These are phyloP conservation scores for Noctuana brunneofusca DNA, from an alignment of 2,888 invertebrate genomes.

Conservation along the genomic window DNA sequence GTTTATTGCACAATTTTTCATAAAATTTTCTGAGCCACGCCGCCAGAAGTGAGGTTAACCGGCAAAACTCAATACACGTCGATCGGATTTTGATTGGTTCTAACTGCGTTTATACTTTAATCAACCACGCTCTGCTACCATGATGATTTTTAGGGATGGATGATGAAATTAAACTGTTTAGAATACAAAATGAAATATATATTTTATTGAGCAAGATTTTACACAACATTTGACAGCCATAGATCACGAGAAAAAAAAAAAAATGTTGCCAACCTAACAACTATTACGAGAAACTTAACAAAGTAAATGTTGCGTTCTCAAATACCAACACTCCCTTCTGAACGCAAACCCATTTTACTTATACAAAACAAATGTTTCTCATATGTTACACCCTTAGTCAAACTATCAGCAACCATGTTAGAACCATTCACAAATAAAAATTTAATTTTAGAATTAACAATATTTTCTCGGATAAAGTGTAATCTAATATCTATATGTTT, in stretches of 20 bases:
- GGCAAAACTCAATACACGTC: neutral
- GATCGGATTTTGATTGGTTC: neutral
- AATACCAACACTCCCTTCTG: too few species aligned
- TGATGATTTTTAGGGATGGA: neutral
- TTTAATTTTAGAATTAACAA: neutral
- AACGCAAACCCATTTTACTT: neutral
- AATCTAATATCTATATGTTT: conserved; percentile 35
- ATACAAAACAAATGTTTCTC: neutral
- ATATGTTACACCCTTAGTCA: neutral
- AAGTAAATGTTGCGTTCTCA: too few species aligned
- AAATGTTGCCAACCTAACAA: too few species aligned
- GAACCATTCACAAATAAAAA: neutral
- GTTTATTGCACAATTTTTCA: neutral
- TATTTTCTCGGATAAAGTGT: conserved; percentile 9
- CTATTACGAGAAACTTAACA: too few species aligned
- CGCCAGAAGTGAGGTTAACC: neutral
- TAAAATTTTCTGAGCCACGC: neutral
- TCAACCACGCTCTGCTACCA: conserved; percentile 18
- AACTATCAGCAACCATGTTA: neutral
- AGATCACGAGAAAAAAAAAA: too few species aligned
- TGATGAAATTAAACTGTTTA: too few species aligned
- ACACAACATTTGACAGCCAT: too few species aligned
- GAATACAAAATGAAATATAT: too few species aligned
- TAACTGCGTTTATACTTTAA: neutral
- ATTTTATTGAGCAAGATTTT: too few species aligned